These are phyloP conservation scores for Hapalemur alaotrensis DNA, from an alignment of 2,797 vertebrate species.

Conservation along the genomic window DNA sequence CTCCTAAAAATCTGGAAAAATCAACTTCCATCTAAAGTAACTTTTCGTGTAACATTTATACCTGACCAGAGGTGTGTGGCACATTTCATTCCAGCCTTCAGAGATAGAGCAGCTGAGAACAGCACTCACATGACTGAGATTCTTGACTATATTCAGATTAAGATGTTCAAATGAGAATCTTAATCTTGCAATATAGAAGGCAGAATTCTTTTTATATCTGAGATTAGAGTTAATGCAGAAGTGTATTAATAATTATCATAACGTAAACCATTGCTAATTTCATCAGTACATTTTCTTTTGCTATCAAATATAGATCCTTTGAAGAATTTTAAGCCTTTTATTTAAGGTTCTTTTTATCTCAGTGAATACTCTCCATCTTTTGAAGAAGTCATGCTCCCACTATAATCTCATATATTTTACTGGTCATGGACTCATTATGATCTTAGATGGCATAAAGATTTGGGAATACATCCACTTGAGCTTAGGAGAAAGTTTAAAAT, in stretches of 20 bases:
- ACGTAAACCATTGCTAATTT: neutral
- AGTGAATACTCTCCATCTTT: neutral
- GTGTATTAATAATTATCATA: neutral
- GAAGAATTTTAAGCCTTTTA: neutral
- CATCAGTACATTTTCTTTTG: neutral
- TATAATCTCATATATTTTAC: neutral
- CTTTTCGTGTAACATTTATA: neutral
- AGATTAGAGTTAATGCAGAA: neutral
- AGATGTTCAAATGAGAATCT: neutral
- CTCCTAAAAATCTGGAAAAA: neutral
- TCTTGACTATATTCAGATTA: neutral
- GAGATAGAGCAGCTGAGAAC: neutral
- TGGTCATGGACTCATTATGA: neutral
- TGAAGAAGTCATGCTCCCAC: neutral
- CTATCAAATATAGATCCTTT: neutral
- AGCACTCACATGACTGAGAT: neutral
- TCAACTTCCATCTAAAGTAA: neutral
- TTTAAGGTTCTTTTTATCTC: slow-evolving; percentile 10
- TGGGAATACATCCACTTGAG: neutral
- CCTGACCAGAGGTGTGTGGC: neutral
- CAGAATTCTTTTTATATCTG: neutral
- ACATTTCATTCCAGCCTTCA: neutral
- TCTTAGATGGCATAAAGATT: neutral
- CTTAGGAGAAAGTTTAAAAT: neutral
- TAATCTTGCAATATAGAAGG: neutral